Evolutionary conservation across 2,797 vertebrate species (phyloP), one percentile per base, ranked within the genome.

Genomic region (Neopelma chrysocephalum): DNA sequence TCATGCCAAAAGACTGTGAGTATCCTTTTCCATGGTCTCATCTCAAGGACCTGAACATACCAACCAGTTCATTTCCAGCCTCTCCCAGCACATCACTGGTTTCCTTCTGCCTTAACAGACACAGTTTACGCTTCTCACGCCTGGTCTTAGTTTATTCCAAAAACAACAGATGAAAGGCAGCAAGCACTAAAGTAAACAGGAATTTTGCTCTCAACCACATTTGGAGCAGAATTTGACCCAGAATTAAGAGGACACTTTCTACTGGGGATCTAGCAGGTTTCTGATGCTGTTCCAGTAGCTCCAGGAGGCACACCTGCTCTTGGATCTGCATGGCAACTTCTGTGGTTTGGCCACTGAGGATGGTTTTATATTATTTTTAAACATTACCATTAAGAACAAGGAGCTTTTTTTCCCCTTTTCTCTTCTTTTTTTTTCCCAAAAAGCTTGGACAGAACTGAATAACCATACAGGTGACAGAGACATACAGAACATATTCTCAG

Each of bases 211-310:
- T 89, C 81, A 93, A 96, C 93, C 92, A 64, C 94, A 94, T 89
- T 96, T 93, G 93, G 95, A 95, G 89, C 29, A 89, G 86, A 96
- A 89, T 92, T 94, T 89, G 81, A 96, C 94, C 93, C 68, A 96
- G 91, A 93, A 94, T 93, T 94, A 96, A 87, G 58, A 94, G 93
- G 87, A 91, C 92, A 96, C 36, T 93, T 90, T 94, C 73, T 90
- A 36, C 78, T 66, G 19, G 53, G 50, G 75, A 89, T 93, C 43
- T n/a, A 83, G 75, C 64, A 89, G 89, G 92, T 96, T 97, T 97
- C 89, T 97, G 95, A 97, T 96, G 94, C 90, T 92, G 94, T 96
- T 97, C 95, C 95, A 97, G 94, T 97, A 96, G 96, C 95, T 97
- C 61, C 94, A 94, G 95, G 95, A 96, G 57, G 84, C 95, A 97